Conservation (phyloP, 2,113 vertebrate species). For the Channa maculata region DNA sequence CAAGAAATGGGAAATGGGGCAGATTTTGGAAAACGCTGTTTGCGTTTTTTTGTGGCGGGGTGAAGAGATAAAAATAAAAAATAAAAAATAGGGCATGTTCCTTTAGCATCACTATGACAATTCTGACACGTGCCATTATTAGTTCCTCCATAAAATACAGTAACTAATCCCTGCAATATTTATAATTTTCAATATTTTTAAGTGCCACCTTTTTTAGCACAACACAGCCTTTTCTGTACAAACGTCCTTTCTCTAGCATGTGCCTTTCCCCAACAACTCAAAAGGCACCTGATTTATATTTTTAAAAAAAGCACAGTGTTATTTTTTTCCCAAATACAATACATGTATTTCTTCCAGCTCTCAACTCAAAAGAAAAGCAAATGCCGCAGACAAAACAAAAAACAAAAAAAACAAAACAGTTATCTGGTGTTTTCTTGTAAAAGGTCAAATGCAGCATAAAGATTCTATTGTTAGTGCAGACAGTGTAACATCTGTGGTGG, state of each 20-base stretch:
- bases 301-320: too few species aligned
- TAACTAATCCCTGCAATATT: not conserved
- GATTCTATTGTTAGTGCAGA: constrained; percentile 23
- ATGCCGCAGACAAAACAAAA: constrained; percentile 5
- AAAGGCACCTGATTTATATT: not conserved
- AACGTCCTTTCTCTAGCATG: too few species aligned
- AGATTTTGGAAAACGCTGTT: too few species aligned
- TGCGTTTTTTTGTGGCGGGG: not conserved
- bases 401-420: not conserved
- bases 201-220: too few species aligned
- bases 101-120: too few species aligned
- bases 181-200: not conserved
- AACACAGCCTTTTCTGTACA: too few species aligned
- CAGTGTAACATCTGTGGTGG: constrained; percentile 39
- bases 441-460: constrained; percentile 35
- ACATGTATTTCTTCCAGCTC: not conserved
- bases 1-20: too few species aligned
- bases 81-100: too few species aligned
- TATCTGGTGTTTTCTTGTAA: constrained; percentile 13
- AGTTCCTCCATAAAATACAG: too few species aligned
- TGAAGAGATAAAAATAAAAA: not conserved
- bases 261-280: too few species aligned
- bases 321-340: too few species aligned
- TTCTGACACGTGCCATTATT: too few species aligned
- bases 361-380: constrained; percentile 19